These are phyloP conservation scores for Chaenodraco wilsoni DNA, from an alignment of 2,797 vertebrate genomes.

Conservation along the genomic window DNA sequence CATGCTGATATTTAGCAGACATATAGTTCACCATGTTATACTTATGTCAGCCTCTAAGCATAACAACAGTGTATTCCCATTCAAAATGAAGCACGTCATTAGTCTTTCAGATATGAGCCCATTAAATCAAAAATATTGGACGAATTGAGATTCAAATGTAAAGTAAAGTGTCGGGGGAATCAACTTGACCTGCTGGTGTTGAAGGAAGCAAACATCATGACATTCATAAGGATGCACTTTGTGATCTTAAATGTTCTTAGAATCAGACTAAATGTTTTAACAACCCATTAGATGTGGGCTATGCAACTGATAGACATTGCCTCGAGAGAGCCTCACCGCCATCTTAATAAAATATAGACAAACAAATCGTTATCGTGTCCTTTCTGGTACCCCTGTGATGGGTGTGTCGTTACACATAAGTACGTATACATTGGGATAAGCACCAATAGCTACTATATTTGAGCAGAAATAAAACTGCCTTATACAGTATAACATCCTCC, in stretches of 20 bases:
- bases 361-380: too few species aligned
- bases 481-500: neutral
- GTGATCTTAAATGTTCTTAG: neutral
- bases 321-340: neutral
- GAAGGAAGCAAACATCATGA: neutral
- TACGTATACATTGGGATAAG: neutral
- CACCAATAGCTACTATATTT: neutral
- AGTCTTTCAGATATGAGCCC: too few species aligned
- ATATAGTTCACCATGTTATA: neutral
- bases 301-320: too few species aligned
- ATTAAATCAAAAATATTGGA: too few species aligned
- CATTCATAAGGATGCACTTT: neutral
- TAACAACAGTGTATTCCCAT: too few species aligned
- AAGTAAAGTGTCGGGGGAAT: too few species aligned
- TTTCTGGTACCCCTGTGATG: neutral
- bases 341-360: neutral
- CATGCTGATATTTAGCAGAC: neutral
- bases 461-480: neutral
- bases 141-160: too few species aligned
- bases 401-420: neutral
- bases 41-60: too few species aligned
- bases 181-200: neutral
- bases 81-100: neutral
- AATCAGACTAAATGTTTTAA: neutral
- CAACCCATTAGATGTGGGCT: neutral